Conservation (phyloP, 2,797 vertebrate genomes). For the Enteromius fasciolatus region DNA sequence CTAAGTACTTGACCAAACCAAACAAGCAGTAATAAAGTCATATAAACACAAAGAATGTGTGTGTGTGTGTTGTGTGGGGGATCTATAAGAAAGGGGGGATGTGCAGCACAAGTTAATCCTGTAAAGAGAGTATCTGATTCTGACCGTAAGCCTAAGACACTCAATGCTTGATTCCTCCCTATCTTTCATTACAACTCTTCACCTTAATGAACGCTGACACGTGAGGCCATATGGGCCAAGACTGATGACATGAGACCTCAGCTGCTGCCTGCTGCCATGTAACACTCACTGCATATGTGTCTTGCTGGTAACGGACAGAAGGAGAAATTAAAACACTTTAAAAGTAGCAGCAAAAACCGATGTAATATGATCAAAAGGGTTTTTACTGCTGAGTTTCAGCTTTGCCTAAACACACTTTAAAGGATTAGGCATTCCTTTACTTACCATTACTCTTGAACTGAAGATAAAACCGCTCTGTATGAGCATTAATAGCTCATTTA, state of each 20-base stretch:
- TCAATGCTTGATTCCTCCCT: constrained; percentile 58
- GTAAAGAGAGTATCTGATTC: constrained; percentile 61
- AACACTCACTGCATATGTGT: constrained; percentile 21
- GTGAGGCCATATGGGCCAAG: constrained; percentile 54
- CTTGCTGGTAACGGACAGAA: not conserved
- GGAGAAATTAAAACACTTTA: not conserved
- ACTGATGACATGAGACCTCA: constrained; percentile 55
- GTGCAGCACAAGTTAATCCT: constrained; percentile 59
- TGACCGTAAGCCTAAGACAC: constrained; percentile 54
- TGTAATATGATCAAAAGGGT: not conserved
- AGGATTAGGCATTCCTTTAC: constrained; percentile 19
- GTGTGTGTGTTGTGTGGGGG: constrained; percentile 25
- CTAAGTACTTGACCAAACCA: constrained; percentile 22
- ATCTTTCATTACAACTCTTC: constrained; percentile 60
- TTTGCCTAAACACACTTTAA: constrained; percentile 14
- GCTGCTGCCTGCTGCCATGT: constrained; percentile 26
- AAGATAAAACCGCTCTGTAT: constrained; percentile 11
- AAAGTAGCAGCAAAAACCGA: constrained; percentile 11
- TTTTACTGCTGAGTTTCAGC: not conserved
- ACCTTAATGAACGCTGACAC: constrained; percentile 62
- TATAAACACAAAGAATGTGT: constrained; percentile 7
- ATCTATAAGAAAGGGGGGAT: constrained; percentile 34
- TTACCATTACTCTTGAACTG: constrained; percentile 13
- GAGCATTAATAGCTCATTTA: constrained; percentile 16
- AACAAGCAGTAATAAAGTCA: constrained; percentile 40